Conservation (phyloP, 2,888 invertebrate species). For the Hydropsyche betteni region DNA sequence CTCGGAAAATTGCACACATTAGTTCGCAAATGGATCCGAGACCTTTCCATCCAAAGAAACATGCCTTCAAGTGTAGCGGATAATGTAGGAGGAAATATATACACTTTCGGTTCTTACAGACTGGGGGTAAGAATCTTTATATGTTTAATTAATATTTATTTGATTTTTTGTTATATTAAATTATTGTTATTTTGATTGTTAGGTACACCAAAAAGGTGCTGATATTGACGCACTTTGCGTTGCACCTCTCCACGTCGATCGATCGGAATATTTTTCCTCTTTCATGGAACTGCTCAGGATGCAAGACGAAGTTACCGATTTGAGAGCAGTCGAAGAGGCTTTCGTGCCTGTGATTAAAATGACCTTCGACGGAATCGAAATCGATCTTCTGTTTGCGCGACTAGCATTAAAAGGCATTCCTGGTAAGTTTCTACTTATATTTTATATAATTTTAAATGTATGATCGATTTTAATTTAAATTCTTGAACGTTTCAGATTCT, state of each 20-base stretch:
- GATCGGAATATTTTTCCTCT: constrained; percentile 93
- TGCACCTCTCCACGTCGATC: constrained; percentile 93
- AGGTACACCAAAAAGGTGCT: constrained; percentile 95
- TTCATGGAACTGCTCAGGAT: constrained; percentile 91
- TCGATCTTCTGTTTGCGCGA: constrained; percentile 97
- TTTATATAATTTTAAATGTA: constrained; percentile 57
- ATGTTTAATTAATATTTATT: no score
- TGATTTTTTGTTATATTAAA: constrained; percentile 33
- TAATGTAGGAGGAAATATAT: constrained; percentile 96
- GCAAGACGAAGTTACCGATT: constrained; percentile 77
- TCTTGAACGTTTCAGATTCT: constrained; percentile 61
- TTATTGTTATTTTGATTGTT: constrained; percentile 46
- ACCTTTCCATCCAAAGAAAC: constrained; percentile 87
- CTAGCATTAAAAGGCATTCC: constrained; percentile 96
- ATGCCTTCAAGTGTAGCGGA: constrained; percentile 92
- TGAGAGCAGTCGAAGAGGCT: constrained; percentile 91
- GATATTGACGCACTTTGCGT: constrained; percentile 99
- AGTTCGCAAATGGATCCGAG: constrained; percentile 93
- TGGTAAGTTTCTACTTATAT: constrained; percentile 63
- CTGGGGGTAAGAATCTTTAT: constrained; percentile 73
- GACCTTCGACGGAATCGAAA: constrained; percentile 98
- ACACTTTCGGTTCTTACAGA: constrained; percentile 98
- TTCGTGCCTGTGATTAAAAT: constrained; percentile 99
- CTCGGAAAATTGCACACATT: constrained; percentile 86
- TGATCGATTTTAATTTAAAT: constrained; percentile 54